Evolutionary conservation across 2,888 invertebrate genomes (phyloP).

Genomic region (Psococerastis gibbosa): DNA sequence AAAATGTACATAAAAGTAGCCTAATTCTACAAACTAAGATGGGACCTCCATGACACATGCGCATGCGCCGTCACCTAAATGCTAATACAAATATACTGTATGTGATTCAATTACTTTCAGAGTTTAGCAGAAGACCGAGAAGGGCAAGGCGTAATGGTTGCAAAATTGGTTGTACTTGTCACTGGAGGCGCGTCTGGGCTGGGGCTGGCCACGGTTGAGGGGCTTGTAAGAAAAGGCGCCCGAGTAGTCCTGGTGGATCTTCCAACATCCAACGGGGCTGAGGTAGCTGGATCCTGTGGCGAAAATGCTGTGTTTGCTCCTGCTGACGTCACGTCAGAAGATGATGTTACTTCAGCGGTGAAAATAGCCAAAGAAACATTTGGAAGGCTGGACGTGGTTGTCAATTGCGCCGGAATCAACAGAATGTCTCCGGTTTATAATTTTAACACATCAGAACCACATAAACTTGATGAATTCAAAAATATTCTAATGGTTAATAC

Average conservation of each 20-base stretch:
- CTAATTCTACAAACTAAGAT: no score
- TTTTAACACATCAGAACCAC: slow-evolving; percentile 50
- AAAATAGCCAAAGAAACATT: slow-evolving; percentile 55
- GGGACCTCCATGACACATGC: no score
- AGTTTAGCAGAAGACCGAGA: no score
- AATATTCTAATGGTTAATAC: slow-evolving; percentile 49
- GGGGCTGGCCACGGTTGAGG: slow-evolving; percentile 77
- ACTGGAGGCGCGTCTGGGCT: slow-evolving; percentile 95
- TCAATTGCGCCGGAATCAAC: slow-evolving; percentile 92
- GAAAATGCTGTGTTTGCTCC: slow-evolving; percentile 56
- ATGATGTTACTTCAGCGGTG: slow-evolving; percentile 57
- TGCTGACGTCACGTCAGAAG: slow-evolving; percentile 73
- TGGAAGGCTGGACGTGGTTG: slow-evolving; percentile 62
- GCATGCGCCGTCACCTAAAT: no score
- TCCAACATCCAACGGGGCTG: slow-evolving; percentile 58
- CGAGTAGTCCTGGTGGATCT: slow-evolving; percentile 81
- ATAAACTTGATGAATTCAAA: slow-evolving; percentile 19
- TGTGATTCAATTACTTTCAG: no score
- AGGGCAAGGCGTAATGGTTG: no score
- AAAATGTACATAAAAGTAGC: no score
- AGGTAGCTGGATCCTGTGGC: slow-evolving; percentile 53
- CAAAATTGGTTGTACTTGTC: slow-evolving; percentile 69
- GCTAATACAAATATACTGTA: no score
- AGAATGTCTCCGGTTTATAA: slow-evolving; percentile 76
- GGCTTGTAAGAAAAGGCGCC: slow-evolving; percentile 64